Evolutionary conservation across 2,888 invertebrate genomes (phyloP).

Genomic region (Microctonus hyperodae): DNA sequence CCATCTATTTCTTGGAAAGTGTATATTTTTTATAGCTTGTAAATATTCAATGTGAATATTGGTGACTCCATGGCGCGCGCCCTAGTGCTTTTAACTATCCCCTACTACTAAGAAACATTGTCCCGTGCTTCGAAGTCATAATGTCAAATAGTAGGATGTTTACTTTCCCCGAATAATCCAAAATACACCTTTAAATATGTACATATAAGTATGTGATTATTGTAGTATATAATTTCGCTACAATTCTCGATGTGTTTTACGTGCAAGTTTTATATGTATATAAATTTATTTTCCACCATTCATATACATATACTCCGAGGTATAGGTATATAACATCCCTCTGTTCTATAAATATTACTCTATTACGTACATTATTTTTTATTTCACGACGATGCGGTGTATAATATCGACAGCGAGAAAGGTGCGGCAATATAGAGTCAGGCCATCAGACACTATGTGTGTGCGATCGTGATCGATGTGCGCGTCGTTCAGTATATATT

Average conservation of each 20-base stretch:
- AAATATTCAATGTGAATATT: neutral
- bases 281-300: neutral
- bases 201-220: neutral
- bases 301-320: neutral
- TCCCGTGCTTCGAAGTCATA: slow-evolving; percentile 60
- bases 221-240: neutral
- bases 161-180: slow-evolving; percentile 35
- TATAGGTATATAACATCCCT: no score
- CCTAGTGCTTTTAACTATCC: slow-evolving; percentile 1
- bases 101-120: slow-evolving; percentile 51
- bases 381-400: slow-evolving; percentile 44
- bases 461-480: slow-evolving; percentile 50
- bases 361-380: slow-evolving; percentile 56
- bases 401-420: slow-evolving; percentile 47
- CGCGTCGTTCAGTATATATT: slow-evolving; percentile 30
- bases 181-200: slow-evolving; percentile 31
- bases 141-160: slow-evolving; percentile 35
- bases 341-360: slow-evolving; percentile 47
- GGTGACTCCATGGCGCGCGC: neutral
- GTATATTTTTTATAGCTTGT: neutral
- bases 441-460: slow-evolving; percentile 22
- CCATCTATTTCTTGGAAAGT: neutral
- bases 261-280: slow-evolving; percentile 8
- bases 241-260: neutral
- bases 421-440: slow-evolving; percentile 61